Evolutionary conservation across 2,888 invertebrate species (phyloP), one percentile per base, ranked within the genome.

Genomic region (Meta bourneti): DNA sequence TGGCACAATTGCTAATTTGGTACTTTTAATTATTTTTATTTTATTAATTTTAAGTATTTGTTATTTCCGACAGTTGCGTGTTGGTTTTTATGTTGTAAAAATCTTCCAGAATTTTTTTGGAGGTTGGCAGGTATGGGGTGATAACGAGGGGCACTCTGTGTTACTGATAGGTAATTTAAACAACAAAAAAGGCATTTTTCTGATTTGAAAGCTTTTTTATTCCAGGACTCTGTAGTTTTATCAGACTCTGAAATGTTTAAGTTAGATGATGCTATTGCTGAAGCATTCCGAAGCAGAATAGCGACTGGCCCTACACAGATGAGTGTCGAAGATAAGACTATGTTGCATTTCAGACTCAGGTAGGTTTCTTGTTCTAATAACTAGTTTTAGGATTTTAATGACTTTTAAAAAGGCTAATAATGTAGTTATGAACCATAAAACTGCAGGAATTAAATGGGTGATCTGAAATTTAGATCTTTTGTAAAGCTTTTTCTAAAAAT

Each of bases 201-300:
- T n/a, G n/a, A n/a, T n/a, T n/a, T n/a, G n/a, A n/a, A n/a, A n/a
- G n/a, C n/a, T 77, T 75, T 61, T 77, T 54, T 19, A 49, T 70
- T 90, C 75, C 48, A 93, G 93, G 93, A 93, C 54, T 91, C 93
- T 6, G 74, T 90, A 74, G 91, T 91, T 69, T 51, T 93, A 61
- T 90, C 90, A 51, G 93, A 93, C 81, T 80, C 89, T 11, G 93
- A 93, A 82, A 93, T 93, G 93, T 93, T 93, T 81, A 92, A 93
- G 69, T n/a, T 93, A 13, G 93, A 93, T 77, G 92, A 93, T 49
- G 72, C 93, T 48, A 71, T 93, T 49, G 85, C 93, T 48, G 71
- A 90, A 81, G 93, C 90, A 49, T 93, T 93, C 80, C 75, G 77
- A 70, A 83, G 78, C 9, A 86, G 90, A 90, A 20, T 20, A 16